Conservation (phyloP, 2,888 invertebrate species). For the Stenolophus ochropezus region DNA sequence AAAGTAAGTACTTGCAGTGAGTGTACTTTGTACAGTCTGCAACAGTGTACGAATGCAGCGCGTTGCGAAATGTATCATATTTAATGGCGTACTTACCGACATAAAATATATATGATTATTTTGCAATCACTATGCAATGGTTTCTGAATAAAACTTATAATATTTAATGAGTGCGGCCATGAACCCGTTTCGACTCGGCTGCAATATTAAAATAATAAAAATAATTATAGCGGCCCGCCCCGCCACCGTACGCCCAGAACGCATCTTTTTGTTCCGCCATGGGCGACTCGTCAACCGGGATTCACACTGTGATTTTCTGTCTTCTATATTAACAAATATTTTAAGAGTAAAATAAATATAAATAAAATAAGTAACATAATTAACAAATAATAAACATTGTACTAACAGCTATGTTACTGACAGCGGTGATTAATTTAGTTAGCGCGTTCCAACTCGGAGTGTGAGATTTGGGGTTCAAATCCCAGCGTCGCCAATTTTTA, state of each 20-base stretch:
- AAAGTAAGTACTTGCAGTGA: neutral
- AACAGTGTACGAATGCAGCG: slow-evolving; percentile 27
- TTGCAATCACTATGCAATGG: slow-evolving; percentile 56
- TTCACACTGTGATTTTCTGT: too few relatives aligned
- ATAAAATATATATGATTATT: slow-evolving; percentile 60
- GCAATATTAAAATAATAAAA: slow-evolving; percentile 62
- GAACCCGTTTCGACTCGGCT: slow-evolving; percentile 67
- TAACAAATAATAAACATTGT: too few relatives aligned
- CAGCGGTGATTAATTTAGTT: too few relatives aligned
- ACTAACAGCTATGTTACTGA: too few relatives aligned
- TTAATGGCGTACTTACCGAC: slow-evolving; percentile 56
- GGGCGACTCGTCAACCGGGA: neutral
- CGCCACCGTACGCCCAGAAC: slow-evolving; percentile 1
- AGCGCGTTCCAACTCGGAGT: too few relatives aligned
- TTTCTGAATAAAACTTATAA: slow-evolving; percentile 72
- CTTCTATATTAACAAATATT: too few relatives aligned
- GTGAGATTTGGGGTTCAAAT: too few relatives aligned
- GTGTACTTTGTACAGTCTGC: slow-evolving; percentile 1
- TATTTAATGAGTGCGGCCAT: slow-evolving; percentile 74
- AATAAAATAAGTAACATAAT: too few relatives aligned
- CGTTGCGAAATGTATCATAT: slow-evolving; percentile 59
- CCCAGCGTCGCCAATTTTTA: too few relatives aligned
- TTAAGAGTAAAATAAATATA: too few relatives aligned
- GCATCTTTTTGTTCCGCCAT: slow-evolving; percentile 24
- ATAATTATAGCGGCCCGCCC: slow-evolving; percentile 60